These are phyloP conservation scores for Sebastes minor DNA, from an alignment of 2,797 vertebrate species.

Conservation along the genomic window DNA sequence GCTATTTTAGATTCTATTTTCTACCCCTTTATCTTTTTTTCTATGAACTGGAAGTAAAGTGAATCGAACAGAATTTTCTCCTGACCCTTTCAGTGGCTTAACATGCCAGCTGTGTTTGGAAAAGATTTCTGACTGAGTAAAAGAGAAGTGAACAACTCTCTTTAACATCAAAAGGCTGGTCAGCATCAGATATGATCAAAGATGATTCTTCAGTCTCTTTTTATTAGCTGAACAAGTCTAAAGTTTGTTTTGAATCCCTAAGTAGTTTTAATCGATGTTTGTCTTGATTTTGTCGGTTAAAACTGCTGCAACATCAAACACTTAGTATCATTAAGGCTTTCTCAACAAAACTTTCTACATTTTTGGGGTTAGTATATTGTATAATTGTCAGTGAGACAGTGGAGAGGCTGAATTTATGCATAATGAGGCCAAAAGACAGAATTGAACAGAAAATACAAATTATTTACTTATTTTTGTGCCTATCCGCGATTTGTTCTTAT, in stretches of 20 bases:
- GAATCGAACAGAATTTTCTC: conserved; percentile 1
- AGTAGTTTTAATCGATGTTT: neutral
- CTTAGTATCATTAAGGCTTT: neutral
- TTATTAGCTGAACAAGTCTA: neutral
- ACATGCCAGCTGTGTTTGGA: neutral
- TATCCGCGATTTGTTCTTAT: too few relatives aligned
- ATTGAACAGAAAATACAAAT: too few relatives aligned
- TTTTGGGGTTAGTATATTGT: neutral
- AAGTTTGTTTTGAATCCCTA: neutral
- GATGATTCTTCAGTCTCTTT: neutral
- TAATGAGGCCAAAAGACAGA: too few relatives aligned
- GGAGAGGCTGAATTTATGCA: neutral
- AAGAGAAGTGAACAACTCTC: neutral
- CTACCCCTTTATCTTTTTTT: conserved; percentile 15
- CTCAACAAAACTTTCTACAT: neutral
- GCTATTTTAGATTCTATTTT: conserved; percentile 11
- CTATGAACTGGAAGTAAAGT: conserved; percentile 21
- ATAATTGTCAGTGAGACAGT: neutral
- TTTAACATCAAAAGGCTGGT: conserved; percentile 14
- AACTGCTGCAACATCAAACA: neutral
- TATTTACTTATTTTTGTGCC: too few relatives aligned
- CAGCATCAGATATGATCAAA: conserved; percentile 4
- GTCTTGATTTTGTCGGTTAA: neutral
- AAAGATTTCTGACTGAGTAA: neutral
- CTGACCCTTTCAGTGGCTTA: neutral